Base-by-base conservation (phyloP, 2,113 vertebrate species). In the Caranx melampygus region DNA sequence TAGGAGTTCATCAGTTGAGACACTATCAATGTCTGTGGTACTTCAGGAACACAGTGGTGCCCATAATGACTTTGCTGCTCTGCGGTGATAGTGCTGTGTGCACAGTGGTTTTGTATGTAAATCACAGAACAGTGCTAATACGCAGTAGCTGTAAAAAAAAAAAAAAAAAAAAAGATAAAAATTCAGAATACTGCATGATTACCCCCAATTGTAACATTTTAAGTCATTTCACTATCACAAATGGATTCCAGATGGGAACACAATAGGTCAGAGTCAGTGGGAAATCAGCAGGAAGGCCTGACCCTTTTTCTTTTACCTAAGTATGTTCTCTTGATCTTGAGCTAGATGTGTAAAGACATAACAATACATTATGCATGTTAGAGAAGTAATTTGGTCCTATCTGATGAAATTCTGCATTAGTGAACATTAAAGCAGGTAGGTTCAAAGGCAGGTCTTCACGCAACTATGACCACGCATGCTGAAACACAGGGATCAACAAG, bases 341-440 rank as follows among this genome's bases (percentile, higher is more conserved):
- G 82, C 60, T 59, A 83, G 61, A 92, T 91, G 74, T 87, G 52
- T 75, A 70, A 88, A 87, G 87, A 87, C 70, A 81, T 72, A 78
- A 86, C 70, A 77, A 89, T 91, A 69, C 72, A 93, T 92, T 88
- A 90, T 92, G 86, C 83, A 93, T 89, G 82, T 79, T 6, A 2
- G 42, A 79, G 70, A 86, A 77, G 87, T 87, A 49, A 88, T 89
- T 90, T 90, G 63, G 83, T 68, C 66, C 72, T 54, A 85, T 86
- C 82, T 85, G 83, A 91, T 87, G 82, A 79, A 82, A 88, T 59
- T 45, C 68, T 68, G 79, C 88, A 90, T 83, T 85, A 81, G 81
- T 21, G 45, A 75, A 90, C 76, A 83, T 91, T 85, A 88, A 79
- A 84, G 78, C 76, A 79, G 70, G 61, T 76, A 66, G 76, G 87